Evolutionary conservation across 2,113 vertebrate genomes (phyloP).

Genomic region (Choloepus hoffmanni): DNA sequence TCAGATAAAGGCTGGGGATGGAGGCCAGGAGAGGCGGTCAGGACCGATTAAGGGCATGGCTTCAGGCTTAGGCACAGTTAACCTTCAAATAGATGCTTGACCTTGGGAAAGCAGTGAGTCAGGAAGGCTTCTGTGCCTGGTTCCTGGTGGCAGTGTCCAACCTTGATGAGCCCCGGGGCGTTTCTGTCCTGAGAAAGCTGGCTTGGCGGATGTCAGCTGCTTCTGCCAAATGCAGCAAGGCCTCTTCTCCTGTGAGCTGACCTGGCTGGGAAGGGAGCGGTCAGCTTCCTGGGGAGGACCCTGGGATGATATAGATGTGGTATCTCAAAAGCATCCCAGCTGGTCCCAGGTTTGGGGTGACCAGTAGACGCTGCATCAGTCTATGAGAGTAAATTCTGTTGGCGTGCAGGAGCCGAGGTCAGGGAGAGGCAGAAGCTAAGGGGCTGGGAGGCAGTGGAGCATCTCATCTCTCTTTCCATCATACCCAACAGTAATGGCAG

Average conservation of each 20-base stretch:
- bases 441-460: no score
- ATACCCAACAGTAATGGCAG: no score
- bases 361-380: no score
- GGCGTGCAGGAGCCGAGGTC: rapidly evolving
- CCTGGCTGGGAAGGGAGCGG: neutral
- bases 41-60: neutral
- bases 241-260: no score
- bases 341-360: neutral
- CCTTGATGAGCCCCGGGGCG: neutral
- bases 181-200: slow-evolving; percentile 20
- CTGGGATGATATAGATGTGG: neutral
- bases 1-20: neutral
- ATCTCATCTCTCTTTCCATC: neutral
- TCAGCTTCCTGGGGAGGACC: neutral
- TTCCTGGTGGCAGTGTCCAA: neutral
- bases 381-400: neutral
- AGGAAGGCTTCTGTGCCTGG: neutral
- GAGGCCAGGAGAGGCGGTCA: neutral
- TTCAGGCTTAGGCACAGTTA: neutral
- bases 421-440: no score
- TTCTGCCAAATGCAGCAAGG: neutral
- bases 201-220: neutral
- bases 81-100: slow-evolving; percentile 1
- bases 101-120: slow-evolving; percentile 69
- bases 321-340: neutral